Evolutionary conservation across 37 sponge, comb jelly and placozoan genomes (phyloP).

Genomic region (Cladorhizidae sp.): DNA sequence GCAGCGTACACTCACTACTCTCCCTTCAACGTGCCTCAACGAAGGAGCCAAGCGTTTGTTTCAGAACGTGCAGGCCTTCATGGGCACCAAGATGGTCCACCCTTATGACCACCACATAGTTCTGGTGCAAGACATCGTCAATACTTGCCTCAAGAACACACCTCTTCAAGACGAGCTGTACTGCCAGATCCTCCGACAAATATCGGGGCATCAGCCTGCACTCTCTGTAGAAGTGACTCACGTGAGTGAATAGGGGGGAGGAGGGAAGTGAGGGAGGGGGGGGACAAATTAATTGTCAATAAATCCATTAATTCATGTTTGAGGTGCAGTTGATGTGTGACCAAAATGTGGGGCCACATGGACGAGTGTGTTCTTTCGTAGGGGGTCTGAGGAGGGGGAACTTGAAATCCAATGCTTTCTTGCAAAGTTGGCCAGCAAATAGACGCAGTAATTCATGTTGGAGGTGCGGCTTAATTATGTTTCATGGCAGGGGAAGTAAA

Average conservation of each 20-base stretch:
- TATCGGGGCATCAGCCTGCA: constrained; percentile 15
- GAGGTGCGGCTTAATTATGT: too few relatives aligned
- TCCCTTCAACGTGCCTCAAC: constrained; percentile 48
- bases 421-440: too few relatives aligned
- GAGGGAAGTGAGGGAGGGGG: not conserved
- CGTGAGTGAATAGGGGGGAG: not conserved
- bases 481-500: too few relatives aligned
- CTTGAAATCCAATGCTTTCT: too few relatives aligned
- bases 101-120: constrained; percentile 40
- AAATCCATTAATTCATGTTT: not conserved
- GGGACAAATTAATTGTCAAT: not conserved
- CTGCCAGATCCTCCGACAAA: constrained; percentile 71
- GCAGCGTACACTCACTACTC: constrained; percentile 33
- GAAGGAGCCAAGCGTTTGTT: constrained; percentile 35
- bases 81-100: not conserved
- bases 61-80: constrained; percentile 40
- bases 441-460: too few relatives aligned
- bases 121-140: constrained; percentile 45
- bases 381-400: too few relatives aligned
- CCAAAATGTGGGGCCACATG: too few relatives aligned
- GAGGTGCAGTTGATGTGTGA: not conserved
- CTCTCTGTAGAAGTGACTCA: not conserved
- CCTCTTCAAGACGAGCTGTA: constrained; percentile 73
- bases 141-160: constrained; percentile 31
- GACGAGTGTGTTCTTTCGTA: too few relatives aligned